Base-by-base conservation (phyloP, 1,140 invertebrate species). In the Drosophila pallidifrons region DNA sequence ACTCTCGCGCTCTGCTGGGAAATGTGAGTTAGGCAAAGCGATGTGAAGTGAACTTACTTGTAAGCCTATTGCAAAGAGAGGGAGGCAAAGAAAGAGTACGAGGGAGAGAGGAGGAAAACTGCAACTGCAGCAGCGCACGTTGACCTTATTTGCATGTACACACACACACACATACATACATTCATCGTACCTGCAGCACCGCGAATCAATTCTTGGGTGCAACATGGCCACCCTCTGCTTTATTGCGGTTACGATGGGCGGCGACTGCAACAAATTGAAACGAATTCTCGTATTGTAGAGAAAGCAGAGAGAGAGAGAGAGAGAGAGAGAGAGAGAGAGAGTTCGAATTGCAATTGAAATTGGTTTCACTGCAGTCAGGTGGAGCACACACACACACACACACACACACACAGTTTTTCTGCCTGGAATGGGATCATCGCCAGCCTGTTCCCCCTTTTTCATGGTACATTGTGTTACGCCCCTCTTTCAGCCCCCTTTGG, bases 291-390 rank as follows among this genome's bases (percentile, higher is more conserved):
- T 80, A 80, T 88, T 82, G 83, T 25, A 25, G 20, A 25, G 20
- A 25, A 25, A 25, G 20, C 15, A 20, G 20, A 20, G 20, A 4
- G 20, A 25, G 20, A 25, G 20, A 25, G 20, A 25, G 20, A 25
- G 77, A 87, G 83, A n/a, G 20, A 20, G 20, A 4, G 20, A 25
- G 20, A 25, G 20, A 25, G 20, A 25, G 20, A 25, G 77, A 87
- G 83, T 83, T 87, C 80, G 83, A 88, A 88, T 88, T 78, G 83
- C 85, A 83, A 83, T 88, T 89, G 85, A 88, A 88, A 88, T 89
- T 83, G 83, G 77, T 88, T 81, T 78, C 74, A 52, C 52, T 73
- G 75, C 59, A 68, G 13, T 51, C 60, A 6, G 46, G 13, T 52
- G 11, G 32, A 8, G 46, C 47, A 10, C 15, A 65, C 10, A 25